Evolutionary conservation across 2,888 invertebrate genomes (phyloP).

Genomic region (Leptothorax acervorum): DNA sequence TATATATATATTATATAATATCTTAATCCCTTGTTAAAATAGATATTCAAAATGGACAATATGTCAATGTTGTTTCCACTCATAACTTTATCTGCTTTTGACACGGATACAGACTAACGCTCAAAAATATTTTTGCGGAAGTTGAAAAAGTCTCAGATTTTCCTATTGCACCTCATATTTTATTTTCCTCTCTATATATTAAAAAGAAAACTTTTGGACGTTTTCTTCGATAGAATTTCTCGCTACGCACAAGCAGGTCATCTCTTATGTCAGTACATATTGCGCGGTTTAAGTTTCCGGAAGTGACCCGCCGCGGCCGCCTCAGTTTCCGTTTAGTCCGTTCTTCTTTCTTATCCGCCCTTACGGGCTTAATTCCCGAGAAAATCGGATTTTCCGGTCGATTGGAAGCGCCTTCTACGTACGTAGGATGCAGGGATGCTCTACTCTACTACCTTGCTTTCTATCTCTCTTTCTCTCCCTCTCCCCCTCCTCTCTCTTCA

Average conservation of each 20-base stretch:
- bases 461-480: slow-evolving; percentile 1
- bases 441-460: not conserved
- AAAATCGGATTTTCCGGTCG: slow-evolving; percentile 81
- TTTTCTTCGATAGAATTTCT: slow-evolving; percentile 26
- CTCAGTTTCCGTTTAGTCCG: slow-evolving; percentile 43
- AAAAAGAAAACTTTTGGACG: slow-evolving; percentile 11
- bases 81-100: not conserved
- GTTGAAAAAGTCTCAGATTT: not conserved
- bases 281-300: slow-evolving; percentile 52
- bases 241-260: not conserved
- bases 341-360: slow-evolving; percentile 53
- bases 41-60: not conserved
- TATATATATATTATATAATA: not conserved
- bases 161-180: not conserved
- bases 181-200: not conserved
- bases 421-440: slow-evolving; percentile 53
- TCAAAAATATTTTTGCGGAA: not conserved
- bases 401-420: slow-evolving; percentile 69
- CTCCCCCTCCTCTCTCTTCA: not conserved
- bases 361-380: slow-evolving; percentile 71
- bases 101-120: not conserved
- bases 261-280: slow-evolving; percentile 35
- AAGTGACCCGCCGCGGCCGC: slow-evolving; percentile 41
- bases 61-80: not conserved
- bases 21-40: not conserved